Base-by-base conservation (phyloP, 2,113 vertebrate genomes). In the Callithrix jacchus region DNA sequence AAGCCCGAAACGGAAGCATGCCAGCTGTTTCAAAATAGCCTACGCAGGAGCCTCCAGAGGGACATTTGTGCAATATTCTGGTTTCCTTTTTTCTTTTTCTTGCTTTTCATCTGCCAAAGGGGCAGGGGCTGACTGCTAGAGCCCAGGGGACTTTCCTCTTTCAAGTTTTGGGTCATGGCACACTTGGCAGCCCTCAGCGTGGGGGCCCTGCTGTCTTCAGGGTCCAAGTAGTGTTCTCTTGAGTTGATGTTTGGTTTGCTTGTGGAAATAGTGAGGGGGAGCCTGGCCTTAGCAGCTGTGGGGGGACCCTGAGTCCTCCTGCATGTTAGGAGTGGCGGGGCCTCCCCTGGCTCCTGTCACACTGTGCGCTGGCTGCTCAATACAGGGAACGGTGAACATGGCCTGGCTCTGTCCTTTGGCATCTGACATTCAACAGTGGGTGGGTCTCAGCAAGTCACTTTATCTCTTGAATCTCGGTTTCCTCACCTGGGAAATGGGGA, bases 11-110 rank as follows among this genome's bases (percentile, higher is more conserved):
- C 16, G 49, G 90, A 94, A 91, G 71, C 35, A 2, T 12, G 45
- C 9, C 0, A 5, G 68, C 86, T 79, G 0, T 97, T 93, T 95
- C 85, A 82, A 90, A 97, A 97, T 40, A 52, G 97, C 90, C 47
- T 49, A 87, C 68, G 94, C 81, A 61, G 90, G 83, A 61, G 54
- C 37, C 64, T 87, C 35, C 25, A 2, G 18, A 58, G 52, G 21
- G 52, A 2, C 8, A 20, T 23, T 97, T 95, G 90, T n/a, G 90
- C 90, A 95, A 97, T 7, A 82, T 66, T 92, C 0, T 56, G 18
- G 2, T 25, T 74, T 87, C 82, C 42, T 16, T 84, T 73, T 66
- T 82, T 8, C 58, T 52, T 35, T 32, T 7, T 42, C 4, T 64
- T 42, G 42, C 37, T 35, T 25, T 66, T 47, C 2, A 64, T 88